Percentiles rank a stretch among this genome's conserved stretches.
phyloP scores from a whole-genome alignment of 2,113 vertebrate genomes.

The Centropus bengalensis region DNA sequence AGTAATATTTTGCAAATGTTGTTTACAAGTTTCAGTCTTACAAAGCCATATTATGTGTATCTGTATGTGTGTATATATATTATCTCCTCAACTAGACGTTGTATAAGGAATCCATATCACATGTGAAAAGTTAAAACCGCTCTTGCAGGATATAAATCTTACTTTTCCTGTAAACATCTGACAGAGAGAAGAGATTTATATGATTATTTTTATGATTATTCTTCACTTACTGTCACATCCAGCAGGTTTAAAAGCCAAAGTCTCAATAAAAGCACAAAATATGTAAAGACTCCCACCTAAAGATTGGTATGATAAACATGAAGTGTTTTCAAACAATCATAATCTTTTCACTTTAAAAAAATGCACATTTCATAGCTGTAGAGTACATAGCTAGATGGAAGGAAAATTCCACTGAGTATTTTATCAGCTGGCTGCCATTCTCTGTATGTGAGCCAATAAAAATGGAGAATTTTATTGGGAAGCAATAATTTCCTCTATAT shows the following conservation, averaged over 20 bases:
- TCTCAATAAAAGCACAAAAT: not conserved
- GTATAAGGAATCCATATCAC: not conserved
- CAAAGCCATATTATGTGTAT: not conserved
- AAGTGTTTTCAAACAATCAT: not conserved
- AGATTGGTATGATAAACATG: not conserved
- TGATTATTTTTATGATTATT: not conserved
- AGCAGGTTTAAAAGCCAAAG: not conserved
- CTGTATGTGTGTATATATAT: not conserved
- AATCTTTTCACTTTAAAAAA: not conserved
- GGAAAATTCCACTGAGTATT: constrained; percentile 38
- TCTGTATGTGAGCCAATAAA: constrained; percentile 59
- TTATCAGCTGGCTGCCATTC: constrained; percentile 65
- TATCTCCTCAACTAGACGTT: not conserved
- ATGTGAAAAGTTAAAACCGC: not conserved
- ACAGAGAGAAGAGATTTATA: not conserved
- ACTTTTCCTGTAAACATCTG: not conserved
- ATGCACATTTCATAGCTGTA: not conserved
- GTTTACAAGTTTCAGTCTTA: constrained; percentile 9
- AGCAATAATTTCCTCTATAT: constrained; percentile 62
- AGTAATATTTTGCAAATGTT: constrained; percentile 56
- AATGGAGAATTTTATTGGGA: constrained; percentile 67
- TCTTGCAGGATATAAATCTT: not conserved
- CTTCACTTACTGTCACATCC: not conserved
- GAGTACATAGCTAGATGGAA: constrained; percentile 7
- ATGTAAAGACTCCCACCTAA: not conserved